phyloP scores from a whole-genome alignment of 2,888 invertebrate species.

The Diplazon laetatorius region DNA sequence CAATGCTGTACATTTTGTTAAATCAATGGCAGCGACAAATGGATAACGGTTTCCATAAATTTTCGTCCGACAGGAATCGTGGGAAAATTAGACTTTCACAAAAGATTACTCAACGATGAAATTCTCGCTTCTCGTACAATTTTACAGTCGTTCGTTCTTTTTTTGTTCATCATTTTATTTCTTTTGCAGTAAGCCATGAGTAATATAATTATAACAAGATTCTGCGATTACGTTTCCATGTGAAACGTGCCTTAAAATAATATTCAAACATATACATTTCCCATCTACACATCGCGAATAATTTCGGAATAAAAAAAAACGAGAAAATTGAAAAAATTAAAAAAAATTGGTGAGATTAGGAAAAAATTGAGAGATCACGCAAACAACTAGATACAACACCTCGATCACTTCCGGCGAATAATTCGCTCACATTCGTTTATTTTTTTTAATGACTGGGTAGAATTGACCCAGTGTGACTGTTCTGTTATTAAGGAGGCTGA shows the following conservation, averaged over 20 bases:
- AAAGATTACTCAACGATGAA: not conserved
- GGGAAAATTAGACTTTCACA: constrained; percentile 3
- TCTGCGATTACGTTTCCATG: not conserved
- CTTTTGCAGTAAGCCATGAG: not conserved
- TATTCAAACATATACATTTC: not conserved
- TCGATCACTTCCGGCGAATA: no score
- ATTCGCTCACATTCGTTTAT: no score
- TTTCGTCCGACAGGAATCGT: not conserved
- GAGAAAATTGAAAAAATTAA: no score
- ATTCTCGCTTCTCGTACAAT: not conserved
- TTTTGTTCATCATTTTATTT: not conserved
- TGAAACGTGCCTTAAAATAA: not conserved
- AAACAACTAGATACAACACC: not conserved
- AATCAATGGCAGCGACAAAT: not conserved
- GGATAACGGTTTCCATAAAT: not conserved
- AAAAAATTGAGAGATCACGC: not conserved
- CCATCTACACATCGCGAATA: no score
- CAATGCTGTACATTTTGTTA: not conserved
- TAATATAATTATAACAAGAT: not conserved
- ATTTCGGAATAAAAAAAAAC: no score
- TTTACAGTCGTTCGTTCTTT: not conserved
- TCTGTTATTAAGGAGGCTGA: no score
- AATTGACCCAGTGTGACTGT: no score
- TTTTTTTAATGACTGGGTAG: no score
- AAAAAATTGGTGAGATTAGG: no score